Percentiles rank a stretch among this genome's conserved stretches.
Evolutionary conservation across 2,113 vertebrate genomes (phyloP).

Genomic region (Loxodonta africana): DNA sequence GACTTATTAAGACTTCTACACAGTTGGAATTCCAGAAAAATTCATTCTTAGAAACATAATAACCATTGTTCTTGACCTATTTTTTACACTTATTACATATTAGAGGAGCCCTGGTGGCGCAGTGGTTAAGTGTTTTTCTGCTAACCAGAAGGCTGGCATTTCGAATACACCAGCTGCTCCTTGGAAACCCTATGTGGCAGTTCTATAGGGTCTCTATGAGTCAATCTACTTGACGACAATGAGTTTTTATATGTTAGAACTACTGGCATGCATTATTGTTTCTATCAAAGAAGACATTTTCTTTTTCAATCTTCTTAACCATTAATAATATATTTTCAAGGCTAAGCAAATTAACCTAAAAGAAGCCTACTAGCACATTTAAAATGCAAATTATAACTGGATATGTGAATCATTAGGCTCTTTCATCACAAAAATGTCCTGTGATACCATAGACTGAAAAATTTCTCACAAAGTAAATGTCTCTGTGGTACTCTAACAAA

Average conservation of each 20-base stretch:
- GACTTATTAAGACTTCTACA: neutral
- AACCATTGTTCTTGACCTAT: neutral
- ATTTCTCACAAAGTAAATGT: neutral
- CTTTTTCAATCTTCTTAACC: neutral
- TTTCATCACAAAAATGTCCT: neutral
- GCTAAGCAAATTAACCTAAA: neutral
- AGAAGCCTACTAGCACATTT: neutral
- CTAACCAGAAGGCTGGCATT: no score
- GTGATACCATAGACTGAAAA: neutral
- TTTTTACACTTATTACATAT: neutral
- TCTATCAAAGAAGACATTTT: neutral
- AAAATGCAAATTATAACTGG: neutral
- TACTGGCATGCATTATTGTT: neutral
- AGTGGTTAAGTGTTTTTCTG: no score
- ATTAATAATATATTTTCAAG: neutral
- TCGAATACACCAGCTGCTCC: no score
- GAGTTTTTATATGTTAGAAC: neutral
- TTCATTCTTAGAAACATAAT: neutral
- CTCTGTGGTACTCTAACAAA: neutral
- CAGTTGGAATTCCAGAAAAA: neutral
- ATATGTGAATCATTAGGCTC: neutral
- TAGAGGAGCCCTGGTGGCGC: no score
- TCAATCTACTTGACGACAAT: no score
- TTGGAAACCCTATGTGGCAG: no score
- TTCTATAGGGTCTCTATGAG: no score